These are phyloP conservation scores for Etheostoma perlongum DNA, from an alignment of 2,797 vertebrate species.

Conservation along the genomic window DNA sequence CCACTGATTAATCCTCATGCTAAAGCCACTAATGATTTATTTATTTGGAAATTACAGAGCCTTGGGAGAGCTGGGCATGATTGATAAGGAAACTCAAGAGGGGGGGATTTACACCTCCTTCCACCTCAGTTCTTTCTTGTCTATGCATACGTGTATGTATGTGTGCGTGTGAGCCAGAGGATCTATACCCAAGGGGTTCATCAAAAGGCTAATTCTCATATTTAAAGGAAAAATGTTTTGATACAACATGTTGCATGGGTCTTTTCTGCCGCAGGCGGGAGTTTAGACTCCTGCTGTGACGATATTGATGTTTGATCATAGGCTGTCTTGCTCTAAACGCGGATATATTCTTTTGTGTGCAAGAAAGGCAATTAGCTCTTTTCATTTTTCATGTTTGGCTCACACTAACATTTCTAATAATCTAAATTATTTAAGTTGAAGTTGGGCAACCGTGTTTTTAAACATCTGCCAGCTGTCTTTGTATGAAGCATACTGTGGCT, in stretches of 20 bases:
- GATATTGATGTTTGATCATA: constrained; percentile 72
- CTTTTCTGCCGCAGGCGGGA: constrained; percentile 46
- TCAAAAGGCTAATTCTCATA: constrained; percentile 58
- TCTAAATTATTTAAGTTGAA: constrained; percentile 15
- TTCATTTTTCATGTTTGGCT: constrained; percentile 25
- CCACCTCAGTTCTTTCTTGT: constrained; percentile 33
- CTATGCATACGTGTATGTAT: constrained; percentile 28
- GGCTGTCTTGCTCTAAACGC: constrained; percentile 56
- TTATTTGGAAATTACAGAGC: constrained; percentile 81
- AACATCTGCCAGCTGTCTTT: constrained; percentile 54
- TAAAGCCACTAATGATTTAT: constrained; percentile 80
- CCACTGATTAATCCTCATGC: constrained; percentile 77
- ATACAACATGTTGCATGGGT: constrained; percentile 26
- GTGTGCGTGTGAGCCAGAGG: constrained; percentile 21
- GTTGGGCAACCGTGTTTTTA: constrained; percentile 47
- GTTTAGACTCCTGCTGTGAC: constrained; percentile 58
- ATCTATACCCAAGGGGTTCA: constrained; percentile 28
- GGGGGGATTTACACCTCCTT: constrained; percentile 46
- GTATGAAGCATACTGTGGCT: constrained; percentile 46
- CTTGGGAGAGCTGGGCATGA: constrained; percentile 72
- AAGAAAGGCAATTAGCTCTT: constrained; percentile 44
- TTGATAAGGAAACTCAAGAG: constrained; percentile 72
- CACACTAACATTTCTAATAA: constrained; percentile 16
- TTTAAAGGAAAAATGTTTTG: constrained; percentile 40
- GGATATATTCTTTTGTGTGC: constrained; percentile 21